These are phyloP conservation scores for Pelosia muscerda DNA, from an alignment of 2,888 invertebrate species.

Conservation along the genomic window DNA sequence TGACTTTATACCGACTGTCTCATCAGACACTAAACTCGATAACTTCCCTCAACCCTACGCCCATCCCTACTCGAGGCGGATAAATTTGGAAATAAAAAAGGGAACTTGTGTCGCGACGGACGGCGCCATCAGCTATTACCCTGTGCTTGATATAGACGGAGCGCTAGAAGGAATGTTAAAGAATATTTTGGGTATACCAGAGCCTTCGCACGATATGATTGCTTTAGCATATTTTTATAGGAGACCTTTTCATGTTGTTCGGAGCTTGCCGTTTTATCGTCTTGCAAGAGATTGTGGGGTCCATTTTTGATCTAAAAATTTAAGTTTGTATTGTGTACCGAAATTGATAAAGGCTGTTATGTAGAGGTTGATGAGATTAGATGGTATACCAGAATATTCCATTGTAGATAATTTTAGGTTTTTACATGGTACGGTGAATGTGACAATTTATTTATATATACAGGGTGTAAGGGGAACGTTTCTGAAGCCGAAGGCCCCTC, in stretches of 20 bases:
- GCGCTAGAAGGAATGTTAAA: constrained; percentile 22
- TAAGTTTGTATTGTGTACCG: not conserved
- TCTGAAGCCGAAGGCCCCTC: too few species aligned
- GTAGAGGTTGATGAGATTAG: not conserved
- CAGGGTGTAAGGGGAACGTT: too few species aligned
- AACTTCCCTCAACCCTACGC: not conserved
- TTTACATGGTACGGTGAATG: too few species aligned
- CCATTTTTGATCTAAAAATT: not conserved
- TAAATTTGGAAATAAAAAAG: constrained; percentile 44
- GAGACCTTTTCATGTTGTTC: constrained; percentile 14
- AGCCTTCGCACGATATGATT: constrained; percentile 18
- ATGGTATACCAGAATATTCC: not conserved
- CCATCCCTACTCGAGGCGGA: constrained; percentile 18
- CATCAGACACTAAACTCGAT: constrained; percentile 5
- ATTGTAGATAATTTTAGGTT: not conserved
- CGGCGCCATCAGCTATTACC: constrained; percentile 34
- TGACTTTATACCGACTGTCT: not conserved
- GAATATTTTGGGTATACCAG: constrained; percentile 27
- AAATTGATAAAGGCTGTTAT: too few species aligned
- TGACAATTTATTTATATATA: too few species aligned
- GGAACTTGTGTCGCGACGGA: constrained; percentile 40
- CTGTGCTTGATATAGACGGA: constrained; percentile 16
- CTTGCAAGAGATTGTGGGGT: not conserved
- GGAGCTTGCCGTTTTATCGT: constrained; percentile 4
- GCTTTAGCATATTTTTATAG: constrained; percentile 29